Base-by-base conservation (phyloP, 2,888 invertebrate genomes). In the Caenorhabditis doughertyi region DNA sequence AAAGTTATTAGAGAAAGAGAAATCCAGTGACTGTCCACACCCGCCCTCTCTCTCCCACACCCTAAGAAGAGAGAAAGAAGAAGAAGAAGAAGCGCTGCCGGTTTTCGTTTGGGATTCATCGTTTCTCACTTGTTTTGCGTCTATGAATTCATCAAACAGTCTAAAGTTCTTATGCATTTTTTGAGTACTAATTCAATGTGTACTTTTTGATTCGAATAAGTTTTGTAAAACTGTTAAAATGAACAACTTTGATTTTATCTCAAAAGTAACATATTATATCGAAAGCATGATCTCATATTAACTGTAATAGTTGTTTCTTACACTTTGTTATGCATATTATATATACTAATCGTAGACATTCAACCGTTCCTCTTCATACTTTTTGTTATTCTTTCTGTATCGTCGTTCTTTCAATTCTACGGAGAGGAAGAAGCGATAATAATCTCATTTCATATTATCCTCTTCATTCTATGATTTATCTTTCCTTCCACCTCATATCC, bases 1-100 rank as follows among this genome's bases (percentile, higher is more conserved):
- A 32, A 80, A 80, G 80, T 80, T 80, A 80, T 80, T 73, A 80
- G 73, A 72, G 79, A 67, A 77, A 77, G 77, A 77, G 77, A 77
- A 77, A 77, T 77, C 62, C 68, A 68, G 49, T 68, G 77, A 77
- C 77, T 77, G 68, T 77, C 76, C 60, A 68, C 77, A 68, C 77
- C 68, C 77, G 60, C 77, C 68, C 74, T 44, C 65, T 65, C 56
- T 44, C 25, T 68, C 58, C 67, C 67, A 58, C 67, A 76, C 67
- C 67, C 67, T 42, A 58, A 56, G 60, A 76, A 60, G 32, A 74
- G 67, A 65, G 25, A 65, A 56, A 55, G 68, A 67, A 77, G 77
- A 25, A 74, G 67, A 65, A n/a, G 74, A 56, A 55, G 68, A 67
- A 77, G 77, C 68, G 60, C 53, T 42, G 77, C 77, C 77, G 77